Evolutionary conservation across 2,797 vertebrate genomes (phyloP), one percentile per base, ranked within the genome.

Genomic region (Argya squamiceps): DNA sequence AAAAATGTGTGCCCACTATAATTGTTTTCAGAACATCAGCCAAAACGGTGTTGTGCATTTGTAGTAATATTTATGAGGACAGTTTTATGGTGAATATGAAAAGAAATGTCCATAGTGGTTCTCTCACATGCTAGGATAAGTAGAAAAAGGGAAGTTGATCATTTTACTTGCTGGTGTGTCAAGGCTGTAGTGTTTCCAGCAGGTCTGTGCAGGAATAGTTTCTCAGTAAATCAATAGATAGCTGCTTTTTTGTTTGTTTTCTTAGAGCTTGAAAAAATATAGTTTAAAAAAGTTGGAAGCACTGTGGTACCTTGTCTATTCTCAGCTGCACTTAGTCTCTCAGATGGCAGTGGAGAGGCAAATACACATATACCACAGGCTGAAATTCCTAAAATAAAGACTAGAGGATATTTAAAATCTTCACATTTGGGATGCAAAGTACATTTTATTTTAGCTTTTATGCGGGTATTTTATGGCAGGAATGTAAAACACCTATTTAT

Each of bases 371-470:
- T 37, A 93, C 65, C 8, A 68, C 29, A 29, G 64, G 68, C 16
- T 86, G 74, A 85, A 95, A 78, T 67, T 44, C 50, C 85, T 92
- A 47, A 88, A 96, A 94, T 81, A 94, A 96, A 86, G 90, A 84
- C 26, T 56, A 84, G 84, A 86, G 79, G 29, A 86, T 93, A 93
- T 63, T 43, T 94, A 92, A 96, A 97, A 63, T 85, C 50, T 92
- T 93, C 85, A 95, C 53, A 93, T 92, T 81, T 95, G 65, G 46
- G 67, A 78, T 76, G 6, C 88, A 93, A 95, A 96, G 73, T 92
- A 82, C 34, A 65, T 97, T 96, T 97, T 94, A 21, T 67, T 95
- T 96, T 92, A 47, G 59, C 43, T 97, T 96, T 96, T 94, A 88
- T 49, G 53, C 3, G 53, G 30, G 53, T 78, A 53, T 96, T 97